A percentile compares a stretch with the other conserved stretches of the same genome.
These are phyloP conservation scores for Martes martes DNA, from an alignment of 2,113 vertebrate species.

Conservation along the genomic window DNA sequence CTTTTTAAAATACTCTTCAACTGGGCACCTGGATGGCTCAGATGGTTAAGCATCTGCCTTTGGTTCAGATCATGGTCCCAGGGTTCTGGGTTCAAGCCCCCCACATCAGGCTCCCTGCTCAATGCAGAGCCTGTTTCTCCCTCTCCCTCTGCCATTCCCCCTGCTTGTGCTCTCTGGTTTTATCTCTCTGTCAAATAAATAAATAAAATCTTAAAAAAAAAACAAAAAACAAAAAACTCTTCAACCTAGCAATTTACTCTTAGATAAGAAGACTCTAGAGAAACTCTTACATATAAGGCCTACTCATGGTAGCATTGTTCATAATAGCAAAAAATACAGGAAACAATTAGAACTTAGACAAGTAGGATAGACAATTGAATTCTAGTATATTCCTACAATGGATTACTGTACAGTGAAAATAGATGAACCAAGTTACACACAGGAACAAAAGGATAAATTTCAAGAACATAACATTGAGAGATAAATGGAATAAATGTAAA, in stretches of 20 bases:
- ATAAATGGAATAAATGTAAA: constrained; percentile 28
- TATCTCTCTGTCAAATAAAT: too few relatives aligned
- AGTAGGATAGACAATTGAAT: background rate
- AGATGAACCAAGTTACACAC: background rate
- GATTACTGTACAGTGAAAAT: background rate
- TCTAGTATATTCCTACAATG: background rate
- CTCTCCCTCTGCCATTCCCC: too few relatives aligned
- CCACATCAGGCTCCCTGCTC: too few relatives aligned
- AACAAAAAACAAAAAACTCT: background rate
- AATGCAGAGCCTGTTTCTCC: too few relatives aligned
- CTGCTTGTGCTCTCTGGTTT: too few relatives aligned
- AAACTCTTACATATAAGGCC: background rate
- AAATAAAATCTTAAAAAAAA: too few relatives aligned
- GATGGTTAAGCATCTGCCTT: too few relatives aligned
- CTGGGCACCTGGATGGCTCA: too few relatives aligned
- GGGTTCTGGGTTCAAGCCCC: too few relatives aligned
- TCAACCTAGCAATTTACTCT: background rate
- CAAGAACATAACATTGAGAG: background rate
- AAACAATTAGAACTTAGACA: background rate
- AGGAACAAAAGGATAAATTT: constrained; percentile 29
- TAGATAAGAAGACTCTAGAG: background rate
- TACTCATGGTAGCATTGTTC: background rate
- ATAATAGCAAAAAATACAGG: background rate
- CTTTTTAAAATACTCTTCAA: background rate
- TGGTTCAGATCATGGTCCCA: too few relatives aligned